phyloP scores from a whole-genome alignment of 2,797 vertebrate species.

The Gymnothorax reevesii region DNA sequence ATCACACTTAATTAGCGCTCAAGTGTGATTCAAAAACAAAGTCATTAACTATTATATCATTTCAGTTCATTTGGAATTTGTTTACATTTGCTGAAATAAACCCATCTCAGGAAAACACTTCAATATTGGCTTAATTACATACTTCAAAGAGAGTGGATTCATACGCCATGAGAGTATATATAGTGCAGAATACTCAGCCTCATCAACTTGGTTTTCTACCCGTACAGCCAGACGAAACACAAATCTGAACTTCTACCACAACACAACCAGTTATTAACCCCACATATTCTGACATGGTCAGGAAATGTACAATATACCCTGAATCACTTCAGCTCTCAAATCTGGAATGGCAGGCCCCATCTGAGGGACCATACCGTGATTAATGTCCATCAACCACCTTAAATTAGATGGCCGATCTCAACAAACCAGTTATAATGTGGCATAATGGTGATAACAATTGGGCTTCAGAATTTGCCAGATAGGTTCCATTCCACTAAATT shows the following conservation, averaged over 20 bases:
- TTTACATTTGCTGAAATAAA: background rate
- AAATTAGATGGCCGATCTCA: background rate
- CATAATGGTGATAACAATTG: background rate
- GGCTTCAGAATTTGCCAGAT: background rate
- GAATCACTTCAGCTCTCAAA: background rate
- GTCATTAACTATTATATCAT: background rate
- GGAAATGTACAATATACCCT: background rate
- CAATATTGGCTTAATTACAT: background rate
- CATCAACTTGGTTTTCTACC: background rate
- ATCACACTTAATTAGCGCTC: background rate
- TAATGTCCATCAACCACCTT: background rate
- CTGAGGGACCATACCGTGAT: background rate
- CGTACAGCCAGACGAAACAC: background rate
- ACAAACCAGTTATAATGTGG: background rate
- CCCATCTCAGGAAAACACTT: background rate
- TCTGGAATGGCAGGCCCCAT: background rate
- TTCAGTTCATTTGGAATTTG: background rate
- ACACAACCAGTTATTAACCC: background rate
- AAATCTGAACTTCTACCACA: background rate
- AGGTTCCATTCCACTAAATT: background rate
- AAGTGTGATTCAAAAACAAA: constrained; percentile 9
- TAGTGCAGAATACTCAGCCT: background rate
- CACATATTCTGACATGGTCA: background rate
- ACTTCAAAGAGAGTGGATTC: background rate
- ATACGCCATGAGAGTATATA: background rate